Evolutionary conservation across 1,140 invertebrate genomes (phyloP).

Genomic region (Zelostemma sp.): DNA sequence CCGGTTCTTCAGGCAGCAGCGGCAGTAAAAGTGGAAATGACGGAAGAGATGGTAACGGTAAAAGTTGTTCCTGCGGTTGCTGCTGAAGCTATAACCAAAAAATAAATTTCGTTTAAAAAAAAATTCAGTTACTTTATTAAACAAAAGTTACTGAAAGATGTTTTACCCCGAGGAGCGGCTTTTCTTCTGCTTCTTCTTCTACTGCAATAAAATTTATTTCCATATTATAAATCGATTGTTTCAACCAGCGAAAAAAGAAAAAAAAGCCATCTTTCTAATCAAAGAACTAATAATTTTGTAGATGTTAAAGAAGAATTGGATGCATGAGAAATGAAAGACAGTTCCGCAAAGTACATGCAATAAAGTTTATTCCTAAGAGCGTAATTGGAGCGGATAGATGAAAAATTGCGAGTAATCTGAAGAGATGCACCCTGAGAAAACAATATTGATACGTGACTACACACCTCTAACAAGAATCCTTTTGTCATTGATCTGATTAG

Average conservation of each 20-base stretch:
- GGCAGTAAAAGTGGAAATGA: no score
- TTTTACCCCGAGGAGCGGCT: constrained; percentile 70
- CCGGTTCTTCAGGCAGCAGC: no score
- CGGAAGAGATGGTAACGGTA: no score
- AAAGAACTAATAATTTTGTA: not conserved
- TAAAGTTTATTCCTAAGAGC: not conserved
- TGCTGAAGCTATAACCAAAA: no score
- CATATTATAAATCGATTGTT: not conserved
- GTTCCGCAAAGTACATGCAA: not conserved
- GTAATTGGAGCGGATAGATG: not conserved
- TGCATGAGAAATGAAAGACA: not conserved
- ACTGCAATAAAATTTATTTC: constrained; percentile 48
- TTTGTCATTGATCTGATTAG: constrained; percentile 60
- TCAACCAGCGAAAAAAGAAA: not conserved
- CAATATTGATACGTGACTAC: constrained; percentile 22
- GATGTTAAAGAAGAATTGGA: not conserved
- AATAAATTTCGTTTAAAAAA: no score
- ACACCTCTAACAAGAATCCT: constrained; percentile 64
- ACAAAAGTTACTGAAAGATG: constrained; percentile 45
- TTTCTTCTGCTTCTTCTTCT: constrained; percentile 67
- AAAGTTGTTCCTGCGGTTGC: no score
- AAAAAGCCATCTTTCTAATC: not conserved
- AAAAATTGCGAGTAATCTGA: constrained; percentile 8
- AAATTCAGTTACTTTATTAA: no score
- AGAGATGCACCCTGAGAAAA: not conserved